These are phyloP conservation scores for Babyrousa celebensis DNA, from an alignment of 2,797 vertebrate genomes.

Conservation along the genomic window DNA sequence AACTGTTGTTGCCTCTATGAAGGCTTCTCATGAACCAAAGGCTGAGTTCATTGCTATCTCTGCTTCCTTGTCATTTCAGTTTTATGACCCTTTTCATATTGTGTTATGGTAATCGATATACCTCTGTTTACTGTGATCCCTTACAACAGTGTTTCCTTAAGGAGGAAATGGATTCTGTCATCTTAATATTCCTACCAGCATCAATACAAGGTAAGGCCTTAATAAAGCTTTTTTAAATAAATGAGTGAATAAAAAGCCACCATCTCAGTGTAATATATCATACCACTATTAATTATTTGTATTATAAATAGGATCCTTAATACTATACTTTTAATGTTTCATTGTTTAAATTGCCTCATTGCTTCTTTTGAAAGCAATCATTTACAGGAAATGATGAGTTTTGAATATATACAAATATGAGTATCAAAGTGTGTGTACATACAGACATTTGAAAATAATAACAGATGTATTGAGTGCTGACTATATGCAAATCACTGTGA, in stretches of 20 bases:
- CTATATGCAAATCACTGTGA: conserved; percentile 5
- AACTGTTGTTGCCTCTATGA: not conserved
- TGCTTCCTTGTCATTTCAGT: not conserved
- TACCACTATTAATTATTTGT: conserved; percentile 25
- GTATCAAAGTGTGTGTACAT: not conserved
- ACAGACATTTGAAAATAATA: not conserved
- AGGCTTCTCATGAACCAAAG: not conserved
- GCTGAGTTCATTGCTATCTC: not conserved
- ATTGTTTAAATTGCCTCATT: not conserved
- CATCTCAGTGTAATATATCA: not conserved
- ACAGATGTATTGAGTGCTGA: not conserved
- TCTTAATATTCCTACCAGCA: not conserved
- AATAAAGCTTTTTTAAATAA: conserved; percentile 54
- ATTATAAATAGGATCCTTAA: not conserved
- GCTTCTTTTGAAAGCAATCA: conserved; percentile 38
- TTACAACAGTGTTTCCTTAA: not conserved
- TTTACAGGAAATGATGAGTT: conserved; percentile 20
- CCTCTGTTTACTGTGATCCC: not conserved
- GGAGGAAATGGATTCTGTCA: not conserved
- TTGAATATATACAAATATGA: not conserved
- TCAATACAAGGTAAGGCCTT: not conserved
- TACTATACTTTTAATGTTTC: not conserved
- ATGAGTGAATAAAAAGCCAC: not conserved
- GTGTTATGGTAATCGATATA: not conserved
- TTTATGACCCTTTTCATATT: not conserved